phyloP scores from a whole-genome alignment of 2,113 vertebrate species.

The Anser brachyrhynchus region DNA sequence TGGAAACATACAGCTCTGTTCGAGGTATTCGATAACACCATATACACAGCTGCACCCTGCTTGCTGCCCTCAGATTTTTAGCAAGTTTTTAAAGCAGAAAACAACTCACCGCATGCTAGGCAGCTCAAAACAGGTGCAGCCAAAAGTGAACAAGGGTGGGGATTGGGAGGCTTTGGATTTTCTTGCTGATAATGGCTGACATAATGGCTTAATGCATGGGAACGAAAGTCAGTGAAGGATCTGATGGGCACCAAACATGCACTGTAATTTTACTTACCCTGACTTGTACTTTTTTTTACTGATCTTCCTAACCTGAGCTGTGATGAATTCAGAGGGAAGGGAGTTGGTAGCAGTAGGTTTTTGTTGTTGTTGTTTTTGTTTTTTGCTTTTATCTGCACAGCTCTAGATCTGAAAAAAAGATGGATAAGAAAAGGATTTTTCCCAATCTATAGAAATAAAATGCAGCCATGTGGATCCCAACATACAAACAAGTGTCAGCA shows the following conservation, averaged over 20 bases:
- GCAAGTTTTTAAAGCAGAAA: not conserved
- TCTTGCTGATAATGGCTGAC: not conserved
- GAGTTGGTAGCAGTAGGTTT: not conserved
- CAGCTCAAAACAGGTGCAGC: not conserved
- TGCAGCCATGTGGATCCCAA: conserved; percentile 34
- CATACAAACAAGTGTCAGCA: conserved; percentile 27
- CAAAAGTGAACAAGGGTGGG: not conserved
- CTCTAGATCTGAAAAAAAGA: conserved; percentile 46
- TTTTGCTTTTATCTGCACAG: not conserved
- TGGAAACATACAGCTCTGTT: not conserved
- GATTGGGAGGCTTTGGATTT: not conserved
- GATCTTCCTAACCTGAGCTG: not conserved
- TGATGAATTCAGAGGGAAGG: not conserved
- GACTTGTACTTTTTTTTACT: not conserved
- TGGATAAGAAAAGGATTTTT: conserved; percentile 52
- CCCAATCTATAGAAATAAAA: conserved; percentile 24
- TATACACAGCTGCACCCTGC: not conserved
- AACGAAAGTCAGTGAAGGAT: not conserved
- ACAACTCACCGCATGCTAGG: not conserved
- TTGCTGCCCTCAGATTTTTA: not conserved
- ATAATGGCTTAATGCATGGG: not conserved
- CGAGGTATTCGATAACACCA: not conserved
- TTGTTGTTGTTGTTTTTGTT: not conserved
- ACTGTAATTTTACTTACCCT: not conserved
- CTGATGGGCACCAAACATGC: not conserved